Percentiles rank a stretch among this genome's conserved stretches.
phyloP scores from a whole-genome alignment of 2,888 invertebrate species.

The Drosophila percnosoma region DNA sequence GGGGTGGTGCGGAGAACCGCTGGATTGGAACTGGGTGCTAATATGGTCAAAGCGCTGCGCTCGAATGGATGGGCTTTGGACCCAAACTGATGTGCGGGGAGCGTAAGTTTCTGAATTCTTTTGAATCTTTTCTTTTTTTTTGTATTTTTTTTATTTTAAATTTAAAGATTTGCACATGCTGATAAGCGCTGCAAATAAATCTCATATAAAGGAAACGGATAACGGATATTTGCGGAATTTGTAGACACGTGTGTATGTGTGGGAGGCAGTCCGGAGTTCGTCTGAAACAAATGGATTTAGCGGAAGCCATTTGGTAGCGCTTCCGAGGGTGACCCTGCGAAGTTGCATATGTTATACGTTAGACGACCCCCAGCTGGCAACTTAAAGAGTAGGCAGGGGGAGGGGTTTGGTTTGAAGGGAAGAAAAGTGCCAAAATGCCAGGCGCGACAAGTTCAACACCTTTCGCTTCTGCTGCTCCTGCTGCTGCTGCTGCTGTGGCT shows the following conservation, averaged over 20 bases:
- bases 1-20: slow-evolving; percentile 7
- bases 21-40: slow-evolving; percentile 72
- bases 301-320: slow-evolving; percentile 64
- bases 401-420: neutral
- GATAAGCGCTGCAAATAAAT: slow-evolving; percentile 72
- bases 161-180: slow-evolving; percentile 71
- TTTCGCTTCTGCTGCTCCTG: slow-evolving; percentile 25
- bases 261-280: slow-evolving; percentile 23
- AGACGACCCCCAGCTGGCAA: slow-evolving; percentile 38
- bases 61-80: slow-evolving; percentile 40
- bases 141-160: slow-evolving; percentile 46
- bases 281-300: slow-evolving; percentile 58
- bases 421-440: slow-evolving; percentile 74
- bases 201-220: slow-evolving; percentile 74
- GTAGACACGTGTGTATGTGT: slow-evolving; percentile 62
- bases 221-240: slow-evolving; percentile 78
- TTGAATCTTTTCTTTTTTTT: slow-evolving; percentile 19
- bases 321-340: slow-evolving; percentile 53
- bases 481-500: slow-evolving; percentile 5
- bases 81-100: slow-evolving; percentile 14
- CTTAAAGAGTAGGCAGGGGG: neutral
- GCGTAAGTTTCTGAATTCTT: slow-evolving; percentile 36
- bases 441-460: slow-evolving; percentile 76
- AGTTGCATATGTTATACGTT: slow-evolving; percentile 41
- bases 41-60: slow-evolving; percentile 73